Conservation (phyloP, 1,140 invertebrate genomes). For the Watersipora subatra region DNA sequence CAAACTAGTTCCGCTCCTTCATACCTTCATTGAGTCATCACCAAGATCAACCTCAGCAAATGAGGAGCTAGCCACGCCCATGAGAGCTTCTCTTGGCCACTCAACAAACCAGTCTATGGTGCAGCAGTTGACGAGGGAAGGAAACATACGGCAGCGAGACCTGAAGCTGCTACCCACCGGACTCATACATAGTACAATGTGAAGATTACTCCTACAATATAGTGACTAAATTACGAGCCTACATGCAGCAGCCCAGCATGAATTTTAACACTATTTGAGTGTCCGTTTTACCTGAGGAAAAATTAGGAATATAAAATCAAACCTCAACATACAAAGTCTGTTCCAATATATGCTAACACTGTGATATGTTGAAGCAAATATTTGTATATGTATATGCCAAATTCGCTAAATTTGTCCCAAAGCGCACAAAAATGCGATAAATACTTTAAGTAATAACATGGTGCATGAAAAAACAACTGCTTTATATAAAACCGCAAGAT, state of each 20-base stretch:
- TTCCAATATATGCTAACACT: not conserved
- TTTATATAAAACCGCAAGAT: no score
- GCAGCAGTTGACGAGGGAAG: slow-evolving; percentile 42
- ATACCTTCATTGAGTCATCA: slow-evolving; percentile 8
- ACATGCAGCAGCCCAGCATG: not conserved
- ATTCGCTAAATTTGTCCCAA: no score
- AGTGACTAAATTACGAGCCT: not conserved
- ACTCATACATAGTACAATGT: slow-evolving; percentile 42
- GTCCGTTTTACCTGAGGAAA: not conserved
- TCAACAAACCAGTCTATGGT: slow-evolving; percentile 50
- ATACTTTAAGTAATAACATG: no score
- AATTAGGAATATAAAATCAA: slow-evolving; percentile 1
- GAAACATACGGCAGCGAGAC: slow-evolving; percentile 45
- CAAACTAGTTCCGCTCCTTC: no score
- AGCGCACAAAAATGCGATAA: no score
- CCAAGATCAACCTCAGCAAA: slow-evolving; percentile 37
- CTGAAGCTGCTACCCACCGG: slow-evolving; percentile 61
- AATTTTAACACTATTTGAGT: not conserved
- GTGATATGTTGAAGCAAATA: no score
- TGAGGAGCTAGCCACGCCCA: slow-evolving; percentile 46
- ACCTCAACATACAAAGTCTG: not conserved
- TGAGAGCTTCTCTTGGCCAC: slow-evolving; percentile 39
- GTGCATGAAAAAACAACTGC: no score
- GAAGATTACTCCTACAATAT: slow-evolving; percentile 37
- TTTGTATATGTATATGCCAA: no score